phyloP scores from a whole-genome alignment of 2,113 vertebrate species.

The Vulpes ferrilata region DNA sequence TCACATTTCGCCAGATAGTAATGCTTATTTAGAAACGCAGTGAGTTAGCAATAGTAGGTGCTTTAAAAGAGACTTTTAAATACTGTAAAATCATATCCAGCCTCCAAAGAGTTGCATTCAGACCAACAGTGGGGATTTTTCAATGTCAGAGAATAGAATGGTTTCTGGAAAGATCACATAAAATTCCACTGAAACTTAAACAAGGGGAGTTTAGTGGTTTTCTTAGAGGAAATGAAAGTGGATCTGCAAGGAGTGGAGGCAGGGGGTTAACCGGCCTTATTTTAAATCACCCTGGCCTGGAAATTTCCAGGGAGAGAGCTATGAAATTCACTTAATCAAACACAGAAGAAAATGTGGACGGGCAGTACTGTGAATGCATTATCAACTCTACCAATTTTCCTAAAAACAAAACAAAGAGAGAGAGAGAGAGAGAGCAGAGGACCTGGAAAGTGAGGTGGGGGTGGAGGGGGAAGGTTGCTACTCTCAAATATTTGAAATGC shows the following conservation, averaged over 20 bases:
- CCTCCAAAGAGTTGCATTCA: background rate
- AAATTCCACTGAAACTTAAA: background rate
- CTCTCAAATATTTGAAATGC: background rate
- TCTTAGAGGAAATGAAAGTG: background rate
- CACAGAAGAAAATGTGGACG: background rate
- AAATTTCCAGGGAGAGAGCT: background rate
- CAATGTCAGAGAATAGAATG: background rate
- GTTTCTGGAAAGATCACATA: background rate
- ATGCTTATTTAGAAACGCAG: background rate
- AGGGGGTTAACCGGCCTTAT: background rate
- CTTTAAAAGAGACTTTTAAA: background rate
- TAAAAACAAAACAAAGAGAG: too few relatives aligned
- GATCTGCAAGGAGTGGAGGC: background rate
- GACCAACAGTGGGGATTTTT: background rate
- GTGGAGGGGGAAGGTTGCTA: rapidly evolving
- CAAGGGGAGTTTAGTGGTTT: background rate
- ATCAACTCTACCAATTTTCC: background rate
- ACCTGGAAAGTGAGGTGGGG: background rate
- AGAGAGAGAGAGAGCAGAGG: background rate
- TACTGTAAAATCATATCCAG: background rate
- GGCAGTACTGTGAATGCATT: rapidly evolving
- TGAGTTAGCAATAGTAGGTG: background rate
- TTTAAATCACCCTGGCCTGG: background rate
- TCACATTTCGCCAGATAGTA: background rate
- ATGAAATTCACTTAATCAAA: background rate